Percentiles rank a stretch among this genome's conserved stretches.
Evolutionary conservation across 53 echinoderm and acorn worm genomes (phyloP).

Genomic region (Patiria pectinifera): DNA sequence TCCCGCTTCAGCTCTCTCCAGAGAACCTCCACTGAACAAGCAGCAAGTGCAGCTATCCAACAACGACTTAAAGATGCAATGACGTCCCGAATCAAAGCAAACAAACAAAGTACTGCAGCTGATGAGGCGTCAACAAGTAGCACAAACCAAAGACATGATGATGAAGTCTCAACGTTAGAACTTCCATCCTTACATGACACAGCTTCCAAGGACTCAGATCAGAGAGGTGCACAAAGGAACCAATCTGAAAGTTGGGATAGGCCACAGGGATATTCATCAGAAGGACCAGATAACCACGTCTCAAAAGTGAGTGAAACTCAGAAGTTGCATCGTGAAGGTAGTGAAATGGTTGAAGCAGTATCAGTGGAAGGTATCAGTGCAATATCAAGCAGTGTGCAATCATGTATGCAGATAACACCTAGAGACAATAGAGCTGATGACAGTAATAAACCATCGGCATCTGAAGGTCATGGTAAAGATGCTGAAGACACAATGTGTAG

Average conservation of each 20-base stretch:
- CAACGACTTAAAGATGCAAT: constrained; percentile 42
- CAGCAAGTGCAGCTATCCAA: constrained; percentile 32
- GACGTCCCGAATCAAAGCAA: constrained; percentile 32
- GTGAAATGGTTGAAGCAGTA: neutral
- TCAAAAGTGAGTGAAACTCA: neutral
- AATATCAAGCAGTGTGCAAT: constrained; percentile 47
- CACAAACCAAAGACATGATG: constrained; percentile 11
- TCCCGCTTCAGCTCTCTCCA: constrained; percentile 35
- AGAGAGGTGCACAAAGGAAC: neutral
- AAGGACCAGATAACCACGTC: neutral
- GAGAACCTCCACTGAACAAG: constrained; percentile 48
- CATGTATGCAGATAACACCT: constrained; percentile 27
- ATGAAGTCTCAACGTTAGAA: constrained; percentile 4
- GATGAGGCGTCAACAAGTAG: constrained; percentile 2
- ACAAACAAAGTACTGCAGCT: neutral
- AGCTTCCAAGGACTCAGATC: neutral
- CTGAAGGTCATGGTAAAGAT: neutral
- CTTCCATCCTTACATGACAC: neutral
- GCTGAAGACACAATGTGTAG: neutral
- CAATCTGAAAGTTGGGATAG: neutral
- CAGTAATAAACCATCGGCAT: neutral
- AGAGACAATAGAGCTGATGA: neutral
- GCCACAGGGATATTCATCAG: neutral
- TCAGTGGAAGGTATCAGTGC: constrained; percentile 24
- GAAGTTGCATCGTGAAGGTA: neutral